Evolutionary conservation across 2,113 vertebrate species (phyloP).

Genomic region (Tenrec ecaudatus): DNA sequence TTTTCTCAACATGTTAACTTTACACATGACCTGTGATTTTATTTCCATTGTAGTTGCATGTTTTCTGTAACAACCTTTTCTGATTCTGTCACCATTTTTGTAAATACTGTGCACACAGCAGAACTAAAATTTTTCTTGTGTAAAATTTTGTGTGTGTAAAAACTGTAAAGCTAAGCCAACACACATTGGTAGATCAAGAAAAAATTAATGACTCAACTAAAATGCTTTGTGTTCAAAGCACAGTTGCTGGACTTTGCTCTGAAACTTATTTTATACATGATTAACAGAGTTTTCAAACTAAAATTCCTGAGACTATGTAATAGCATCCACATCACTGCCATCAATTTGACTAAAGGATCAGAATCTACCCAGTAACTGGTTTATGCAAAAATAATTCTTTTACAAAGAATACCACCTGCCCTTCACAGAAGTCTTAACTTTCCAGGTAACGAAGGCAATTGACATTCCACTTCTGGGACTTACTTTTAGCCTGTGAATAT

Average conservation of each 20-base stretch:
- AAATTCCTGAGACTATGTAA: background rate
- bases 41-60: slow-evolving; percentile 6
- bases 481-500: slow-evolving; percentile 38
- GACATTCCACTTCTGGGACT: background rate
- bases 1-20: slow-evolving; percentile 35
- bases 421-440: slow-evolving; percentile 19
- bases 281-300: slow-evolving; percentile 11
- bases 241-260: background rate
- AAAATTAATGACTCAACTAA: background rate
- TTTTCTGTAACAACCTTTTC: slow-evolving; percentile 15
- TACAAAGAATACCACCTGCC: background rate
- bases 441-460: background rate
- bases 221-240: background rate
- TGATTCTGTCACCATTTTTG: background rate
- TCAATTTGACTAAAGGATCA: background rate
- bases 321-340: background rate
- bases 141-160: background rate
- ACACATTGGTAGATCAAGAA: background rate
- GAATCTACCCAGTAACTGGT: background rate
- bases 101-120: background rate
- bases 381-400: slow-evolving; percentile 44
- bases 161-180: slow-evolving; percentile 14
- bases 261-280: background rate
- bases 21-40: background rate
- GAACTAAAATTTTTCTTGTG: background rate